Base-by-base conservation (phyloP, 2,797 vertebrate species). In the Rhinophrynus dorsalis region DNA sequence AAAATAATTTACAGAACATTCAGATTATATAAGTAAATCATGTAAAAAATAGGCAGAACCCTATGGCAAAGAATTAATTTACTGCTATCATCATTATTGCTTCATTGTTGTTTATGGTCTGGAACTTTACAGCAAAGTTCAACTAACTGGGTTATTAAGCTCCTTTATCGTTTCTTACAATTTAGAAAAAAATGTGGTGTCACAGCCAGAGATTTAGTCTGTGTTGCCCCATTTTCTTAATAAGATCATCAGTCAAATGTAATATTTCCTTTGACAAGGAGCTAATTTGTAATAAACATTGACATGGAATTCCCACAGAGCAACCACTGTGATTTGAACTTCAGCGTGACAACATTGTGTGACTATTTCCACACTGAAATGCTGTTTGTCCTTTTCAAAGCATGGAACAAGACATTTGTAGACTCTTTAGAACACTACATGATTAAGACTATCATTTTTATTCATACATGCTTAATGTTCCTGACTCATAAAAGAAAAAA, bases 211-310 rank as follows among this genome's bases (percentile, higher is more conserved):
- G 75, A 59, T 76, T 45, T 77, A 61, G 52, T 75, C 27, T 71
- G 24, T 2, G 3, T 74, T 75, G 10, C 21, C 48, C 42, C 72
- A 40, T 6, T 71, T 71, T 71, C 55, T 71, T 71, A 71, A 71
- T 71, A 71, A 71, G 59, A 20, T 76, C 77, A 67, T 69, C 68
- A 72, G 27, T 50, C 58, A 10, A 70, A 58, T 74, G 47, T 78
- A 64, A 76, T 77, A 68, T n/a, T 70, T 45, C 26, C 55, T 75
- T 77, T 64, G 40, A 57, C 65, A 59, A 26, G 74, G 68, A 67
- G 44, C 26, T 76, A 76, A 65, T 78, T 79, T 42, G 59, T 70
- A 73, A 38, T 72, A 75, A 81, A 76, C 37, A 65, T 32, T 63
- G 67, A 56, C 68, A 26, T 27, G 69, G 21, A 37, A 76, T 63